phyloP scores from a whole-genome alignment of 2,888 invertebrate species.

The Dendrolimus pini region DNA sequence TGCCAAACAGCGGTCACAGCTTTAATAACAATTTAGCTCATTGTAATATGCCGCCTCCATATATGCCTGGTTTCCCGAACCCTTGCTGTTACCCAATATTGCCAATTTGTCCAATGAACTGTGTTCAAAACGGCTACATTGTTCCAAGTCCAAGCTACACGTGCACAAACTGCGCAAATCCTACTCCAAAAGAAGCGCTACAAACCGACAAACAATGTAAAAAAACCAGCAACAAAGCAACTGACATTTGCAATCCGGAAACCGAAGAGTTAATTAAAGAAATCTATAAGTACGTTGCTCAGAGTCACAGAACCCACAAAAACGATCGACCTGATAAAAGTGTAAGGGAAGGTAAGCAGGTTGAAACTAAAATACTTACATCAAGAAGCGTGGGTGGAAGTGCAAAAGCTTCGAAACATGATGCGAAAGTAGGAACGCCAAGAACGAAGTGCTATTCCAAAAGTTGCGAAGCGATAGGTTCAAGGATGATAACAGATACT shows the following conservation, averaged over 20 bases:
- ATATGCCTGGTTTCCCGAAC: slow-evolving; percentile 36
- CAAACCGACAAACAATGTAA: slow-evolving; percentile 21
- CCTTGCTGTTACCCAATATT: slow-evolving; percentile 55
- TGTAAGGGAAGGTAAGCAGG: slow-evolving; percentile 9
- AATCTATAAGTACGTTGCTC: slow-evolving; percentile 57
- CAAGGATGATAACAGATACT: slow-evolving; percentile 29
- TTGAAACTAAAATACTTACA: slow-evolving; percentile 24
- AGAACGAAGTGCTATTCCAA: slow-evolving; percentile 50
- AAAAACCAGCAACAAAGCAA: slow-evolving; percentile 19
- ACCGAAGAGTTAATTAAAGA: slow-evolving; percentile 61
- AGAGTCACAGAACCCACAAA: slow-evolving; percentile 29
- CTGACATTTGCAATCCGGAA: slow-evolving; percentile 27
- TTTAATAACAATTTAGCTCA: slow-evolving; percentile 30
- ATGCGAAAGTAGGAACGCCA: slow-evolving; percentile 51
- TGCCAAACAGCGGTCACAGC: slow-evolving; percentile 30
- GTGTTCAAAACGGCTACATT: slow-evolving; percentile 43
- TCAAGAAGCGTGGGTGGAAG: slow-evolving; percentile 46
- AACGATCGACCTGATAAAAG: slow-evolving; percentile 16
- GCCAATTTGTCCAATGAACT: slow-evolving; percentile 53
- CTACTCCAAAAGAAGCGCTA: slow-evolving; percentile 17
- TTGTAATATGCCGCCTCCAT: slow-evolving; percentile 25
- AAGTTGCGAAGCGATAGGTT: slow-evolving; percentile 60
- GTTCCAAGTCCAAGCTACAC: slow-evolving; percentile 45
- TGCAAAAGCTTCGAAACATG: slow-evolving; percentile 35
- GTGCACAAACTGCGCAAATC: slow-evolving; percentile 36